phyloP scores from a whole-genome alignment of 2,888 invertebrate genomes.

The Timandra comae region DNA sequence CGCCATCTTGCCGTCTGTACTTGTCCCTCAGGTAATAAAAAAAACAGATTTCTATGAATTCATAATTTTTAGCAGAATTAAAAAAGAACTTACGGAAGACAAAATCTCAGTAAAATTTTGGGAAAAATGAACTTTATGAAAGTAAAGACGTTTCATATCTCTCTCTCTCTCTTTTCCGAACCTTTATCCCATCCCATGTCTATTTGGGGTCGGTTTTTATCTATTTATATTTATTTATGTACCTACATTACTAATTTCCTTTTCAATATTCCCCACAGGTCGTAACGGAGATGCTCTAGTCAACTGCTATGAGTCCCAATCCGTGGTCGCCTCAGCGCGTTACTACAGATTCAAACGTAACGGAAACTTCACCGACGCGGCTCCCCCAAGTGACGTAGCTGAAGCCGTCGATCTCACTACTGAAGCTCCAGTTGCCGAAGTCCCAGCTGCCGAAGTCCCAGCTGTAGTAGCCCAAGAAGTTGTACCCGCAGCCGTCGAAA shows the following conservation, averaged over 20 bases:
- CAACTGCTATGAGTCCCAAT: constrained; percentile 71
- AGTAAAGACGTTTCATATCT: neutral
- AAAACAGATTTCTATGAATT: no score
- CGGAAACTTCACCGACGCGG: constrained; percentile 39
- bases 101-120: no score
- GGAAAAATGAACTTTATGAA: no score
- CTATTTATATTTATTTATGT: no score
- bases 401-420: constrained; percentile 8
- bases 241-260: no score
- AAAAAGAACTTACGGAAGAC: no score
- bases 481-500: constrained; percentile 4
- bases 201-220: no score
- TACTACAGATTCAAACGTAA: constrained; percentile 66
- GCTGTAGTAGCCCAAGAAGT: constrained; percentile 10
- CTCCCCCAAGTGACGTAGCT: constrained; percentile 19
- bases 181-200: no score
- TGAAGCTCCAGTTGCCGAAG: constrained; percentile 18
- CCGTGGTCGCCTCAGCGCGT: constrained; percentile 53
- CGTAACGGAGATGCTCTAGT: constrained; percentile 77
- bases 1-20: constrained; percentile 89
- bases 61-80: no score
- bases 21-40: constrained; percentile 82
- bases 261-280: no score
- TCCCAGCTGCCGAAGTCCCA: constrained; percentile 11
- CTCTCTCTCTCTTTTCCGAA: no score